Evolutionary conservation across 2,888 invertebrate genomes (phyloP).

Genomic region (Fissipunctia ypsillon): DNA sequence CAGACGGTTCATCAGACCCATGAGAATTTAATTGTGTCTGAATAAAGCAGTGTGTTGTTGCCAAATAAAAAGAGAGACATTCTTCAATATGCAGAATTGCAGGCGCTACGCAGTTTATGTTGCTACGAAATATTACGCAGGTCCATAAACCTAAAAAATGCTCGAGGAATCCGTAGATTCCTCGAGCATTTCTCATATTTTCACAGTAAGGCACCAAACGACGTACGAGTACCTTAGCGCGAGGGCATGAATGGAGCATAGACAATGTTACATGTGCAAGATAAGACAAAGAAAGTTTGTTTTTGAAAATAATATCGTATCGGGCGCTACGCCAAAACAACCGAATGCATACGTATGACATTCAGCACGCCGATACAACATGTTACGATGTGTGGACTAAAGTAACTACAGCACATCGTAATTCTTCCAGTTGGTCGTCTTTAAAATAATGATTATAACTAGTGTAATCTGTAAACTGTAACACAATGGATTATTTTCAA

Average conservation of each 20-base stretch:
- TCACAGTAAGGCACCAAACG: not conserved
- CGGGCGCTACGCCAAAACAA: conserved; percentile 71
- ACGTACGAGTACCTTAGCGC: not conserved
- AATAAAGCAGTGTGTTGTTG: conserved; percentile 16
- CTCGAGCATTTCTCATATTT: conserved; percentile 22
- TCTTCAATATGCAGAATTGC: not conserved
- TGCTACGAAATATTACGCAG: not conserved
- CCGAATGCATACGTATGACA: conserved; percentile 40
- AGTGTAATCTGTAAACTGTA: not conserved
- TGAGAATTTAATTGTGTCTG: not conserved
- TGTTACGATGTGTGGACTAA: not conserved
- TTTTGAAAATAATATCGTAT: conserved; percentile 65
- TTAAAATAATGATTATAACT: not conserved
- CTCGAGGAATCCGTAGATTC: no score
- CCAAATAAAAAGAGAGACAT: conserved; percentile 3
- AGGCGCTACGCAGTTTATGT: not conserved
- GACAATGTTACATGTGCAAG: conserved; percentile 48
- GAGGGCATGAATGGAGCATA: conserved; percentile 32
- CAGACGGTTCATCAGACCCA: not conserved
- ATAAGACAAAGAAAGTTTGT: conserved; percentile 73
- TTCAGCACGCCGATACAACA: conserved; percentile 21
- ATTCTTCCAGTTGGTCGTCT: not conserved
- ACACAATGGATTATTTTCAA: no score
- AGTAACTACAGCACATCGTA: conserved; percentile 6
- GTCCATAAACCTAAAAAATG: no score